These are phyloP conservation scores for Cataglyphis altisquamis DNA, from an alignment of 2,888 invertebrate genomes.

Conservation along the genomic window DNA sequence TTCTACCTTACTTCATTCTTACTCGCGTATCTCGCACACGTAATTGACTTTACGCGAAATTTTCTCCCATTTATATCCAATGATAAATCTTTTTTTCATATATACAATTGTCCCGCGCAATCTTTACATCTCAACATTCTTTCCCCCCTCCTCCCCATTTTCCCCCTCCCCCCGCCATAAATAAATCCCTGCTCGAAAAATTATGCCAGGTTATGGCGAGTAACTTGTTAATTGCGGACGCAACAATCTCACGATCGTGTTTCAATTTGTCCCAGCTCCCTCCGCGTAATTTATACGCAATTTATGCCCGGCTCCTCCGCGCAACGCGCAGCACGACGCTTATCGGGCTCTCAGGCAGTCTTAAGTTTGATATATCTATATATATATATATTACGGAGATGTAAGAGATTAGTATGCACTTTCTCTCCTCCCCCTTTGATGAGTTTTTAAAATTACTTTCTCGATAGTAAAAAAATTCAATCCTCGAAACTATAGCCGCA, in stretches of 20 bases:
- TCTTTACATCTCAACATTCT: not conserved
- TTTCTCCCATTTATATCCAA: not conserved
- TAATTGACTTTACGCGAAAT: constrained; percentile 24
- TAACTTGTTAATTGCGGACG: constrained; percentile 30
- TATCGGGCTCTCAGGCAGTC: constrained; percentile 27
- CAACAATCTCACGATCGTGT: constrained; percentile 18
- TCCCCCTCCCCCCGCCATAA: not conserved
- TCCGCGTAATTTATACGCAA: constrained; percentile 37
- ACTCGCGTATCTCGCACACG: constrained; percentile 4
- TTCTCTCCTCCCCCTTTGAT: not conserved
- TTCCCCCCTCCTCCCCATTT: no score
- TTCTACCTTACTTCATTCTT: constrained; percentile 21
- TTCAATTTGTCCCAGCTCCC: constrained; percentile 36
- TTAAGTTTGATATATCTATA: constrained; percentile 6
- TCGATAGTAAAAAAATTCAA: not conserved
- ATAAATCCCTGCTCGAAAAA: not conserved
- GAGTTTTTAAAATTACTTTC: not conserved
- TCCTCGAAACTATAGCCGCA: not conserved
- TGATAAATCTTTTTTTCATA: not conserved
- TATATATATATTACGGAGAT: not conserved
- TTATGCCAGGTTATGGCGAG: not conserved
- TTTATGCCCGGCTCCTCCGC: constrained; percentile 10
- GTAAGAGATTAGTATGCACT: not conserved
- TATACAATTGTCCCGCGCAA: not conserved
- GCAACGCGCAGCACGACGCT: not conserved